These are phyloP conservation scores for Stictonetta naevosa DNA, from an alignment of 2,113 vertebrate species.

Conservation along the genomic window DNA sequence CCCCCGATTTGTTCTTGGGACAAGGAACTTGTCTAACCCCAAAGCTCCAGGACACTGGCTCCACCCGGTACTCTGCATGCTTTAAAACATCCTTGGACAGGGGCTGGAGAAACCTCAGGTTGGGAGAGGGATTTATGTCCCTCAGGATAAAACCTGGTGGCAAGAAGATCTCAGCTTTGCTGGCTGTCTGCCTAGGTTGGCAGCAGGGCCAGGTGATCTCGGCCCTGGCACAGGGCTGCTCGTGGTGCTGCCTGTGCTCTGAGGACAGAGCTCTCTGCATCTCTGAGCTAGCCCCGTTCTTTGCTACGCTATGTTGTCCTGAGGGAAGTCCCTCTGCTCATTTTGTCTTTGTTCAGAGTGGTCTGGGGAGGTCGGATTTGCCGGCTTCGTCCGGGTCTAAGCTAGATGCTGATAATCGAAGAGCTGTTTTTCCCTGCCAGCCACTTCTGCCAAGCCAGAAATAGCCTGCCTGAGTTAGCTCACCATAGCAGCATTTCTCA, in stretches of 20 bases:
- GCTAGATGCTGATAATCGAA: slow-evolving; percentile 22
- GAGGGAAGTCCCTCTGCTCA: neutral
- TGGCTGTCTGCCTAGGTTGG: neutral
- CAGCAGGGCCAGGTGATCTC: neutral
- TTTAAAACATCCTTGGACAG: neutral
- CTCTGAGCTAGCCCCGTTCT: neutral
- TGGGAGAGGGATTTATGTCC: neutral
- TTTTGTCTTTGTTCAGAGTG: slow-evolving; percentile 17
- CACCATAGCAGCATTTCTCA: slow-evolving; percentile 61
- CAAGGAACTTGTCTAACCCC: neutral
- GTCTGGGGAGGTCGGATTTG: slow-evolving; percentile 2
- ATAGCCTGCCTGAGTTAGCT: slow-evolving; percentile 47
- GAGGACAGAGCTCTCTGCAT: neutral
- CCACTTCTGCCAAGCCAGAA: slow-evolving; percentile 41
- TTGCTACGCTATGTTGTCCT: neutral
- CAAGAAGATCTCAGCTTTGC: neutral
- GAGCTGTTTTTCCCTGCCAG: slow-evolving; percentile 21
- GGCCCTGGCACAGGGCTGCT: neutral
- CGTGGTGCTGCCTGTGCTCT: neutral
- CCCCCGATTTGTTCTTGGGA: neutral
- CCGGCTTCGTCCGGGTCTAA: slow-evolving; percentile 1
- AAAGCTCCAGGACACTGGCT: neutral
- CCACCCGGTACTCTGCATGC: neutral
- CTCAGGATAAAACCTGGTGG: neutral
- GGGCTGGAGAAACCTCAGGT: neutral